Base-by-base conservation (phyloP, 2,113 vertebrate genomes). In the Mesocricetus auratus region DNA sequence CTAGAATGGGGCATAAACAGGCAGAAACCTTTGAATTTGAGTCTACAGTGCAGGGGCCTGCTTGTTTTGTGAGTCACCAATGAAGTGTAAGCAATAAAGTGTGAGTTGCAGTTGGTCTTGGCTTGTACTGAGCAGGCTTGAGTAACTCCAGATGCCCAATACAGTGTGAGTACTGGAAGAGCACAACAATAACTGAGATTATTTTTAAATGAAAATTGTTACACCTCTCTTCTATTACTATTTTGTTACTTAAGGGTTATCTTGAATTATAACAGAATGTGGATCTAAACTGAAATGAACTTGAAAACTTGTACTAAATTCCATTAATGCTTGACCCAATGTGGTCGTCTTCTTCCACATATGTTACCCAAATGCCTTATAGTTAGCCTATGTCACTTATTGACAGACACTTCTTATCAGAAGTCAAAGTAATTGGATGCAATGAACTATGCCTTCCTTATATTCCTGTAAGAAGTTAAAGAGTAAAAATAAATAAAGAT, bases 231-330 rank as follows among this genome's bases (percentile, higher is more conserved):
- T 64, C 64, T 90, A 77, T 90, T 95, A 69, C 10, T 96, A 74
- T 97, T 97, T 97, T 79, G 94, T 97, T 83, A 93, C 95, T 89
- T 97, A 97, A 98, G 95, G 89, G 36, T 93, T 96, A 96, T 96
- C 95, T 29, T 96, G 82, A 97, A 78, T 94, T 96, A 96, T 71
- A 88, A 96, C 66, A 86, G 62, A 94, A 87, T 96, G 66, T 71
- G n/a, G 15, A 93, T 93, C 95, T 95, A 69, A 97, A 91, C 82
- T 96, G 89, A 97, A 69, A 60, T 53, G 58, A 85, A 86, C 62
- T 79, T 97, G 92, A 89, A 86, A 93, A 93, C 29, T 82, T 97
- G 1, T 64, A 73, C 12, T 58, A 58, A 78, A 90, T 91, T 93
- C 91, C 53, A 74, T 68, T 64, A 31, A 2, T 42, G 5, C 12